phyloP scores from a whole-genome alignment of 2,113 vertebrate species.

The Petrocephalus microphthalmus region DNA sequence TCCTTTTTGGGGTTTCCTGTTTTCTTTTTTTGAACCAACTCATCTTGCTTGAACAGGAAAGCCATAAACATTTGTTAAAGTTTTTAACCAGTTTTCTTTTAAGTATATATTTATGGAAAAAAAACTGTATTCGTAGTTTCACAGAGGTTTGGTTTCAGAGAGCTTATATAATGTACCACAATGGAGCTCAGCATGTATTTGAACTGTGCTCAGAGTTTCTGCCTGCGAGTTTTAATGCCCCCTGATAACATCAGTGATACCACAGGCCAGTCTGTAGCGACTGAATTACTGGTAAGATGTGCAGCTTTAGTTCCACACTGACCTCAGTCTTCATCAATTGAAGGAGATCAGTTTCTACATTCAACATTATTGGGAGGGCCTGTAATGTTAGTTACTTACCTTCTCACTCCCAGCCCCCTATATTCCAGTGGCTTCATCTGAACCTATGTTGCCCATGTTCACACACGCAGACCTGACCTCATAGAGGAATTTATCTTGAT shows the following conservation, averaged over 20 bases:
- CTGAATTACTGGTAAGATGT: neutral
- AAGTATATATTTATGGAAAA: slow-evolving; percentile 14
- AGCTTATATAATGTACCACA: neutral
- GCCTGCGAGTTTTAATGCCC: neutral
- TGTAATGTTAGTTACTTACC: neutral
- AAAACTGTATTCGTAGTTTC: neutral
- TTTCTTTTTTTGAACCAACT: neutral
- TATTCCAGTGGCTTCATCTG: neutral
- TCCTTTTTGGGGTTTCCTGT: slow-evolving; percentile 11
- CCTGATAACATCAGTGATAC: neutral
- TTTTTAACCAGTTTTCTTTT: slow-evolving; percentile 3
- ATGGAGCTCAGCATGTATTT: neutral
- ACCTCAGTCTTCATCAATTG: neutral
- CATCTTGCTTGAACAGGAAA: neutral
- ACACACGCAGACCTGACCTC: neutral
- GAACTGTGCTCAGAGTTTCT: slow-evolving; percentile 6
- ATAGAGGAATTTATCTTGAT: neutral
- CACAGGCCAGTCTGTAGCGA: neutral
- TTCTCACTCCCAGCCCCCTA: neutral
- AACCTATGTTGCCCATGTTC: neutral
- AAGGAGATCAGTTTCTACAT: neutral
- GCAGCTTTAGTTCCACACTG: neutral
- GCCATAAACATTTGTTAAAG: neutral
- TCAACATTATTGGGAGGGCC: neutral
- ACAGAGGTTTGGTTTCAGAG: slow-evolving; percentile 8